Base-by-base conservation (phyloP, 2,113 vertebrate genomes). In the Cyrtonyx montezumae region DNA sequence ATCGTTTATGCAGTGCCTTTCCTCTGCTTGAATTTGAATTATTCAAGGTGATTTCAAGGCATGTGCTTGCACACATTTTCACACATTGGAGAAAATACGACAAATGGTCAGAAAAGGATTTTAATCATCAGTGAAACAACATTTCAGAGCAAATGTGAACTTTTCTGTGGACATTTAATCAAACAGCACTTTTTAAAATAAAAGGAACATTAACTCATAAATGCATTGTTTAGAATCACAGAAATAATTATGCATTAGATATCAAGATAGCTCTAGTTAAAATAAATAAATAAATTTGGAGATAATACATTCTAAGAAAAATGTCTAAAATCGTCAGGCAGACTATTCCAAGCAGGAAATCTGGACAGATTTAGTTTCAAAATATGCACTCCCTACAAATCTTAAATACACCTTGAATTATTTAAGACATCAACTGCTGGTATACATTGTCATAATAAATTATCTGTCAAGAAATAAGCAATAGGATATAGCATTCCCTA, bases 1-100 rank as follows among this genome's bases (percentile, higher is more conserved):
- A 89, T 26, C 6, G 2, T 85, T 78, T 68, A 61, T 51, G 62
- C 81, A 87, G 90, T 46, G 18, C 65, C 61, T 84, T 70, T 26
- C 66, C 70, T 76, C 74, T 74, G 79, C 13, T 48, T 30, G 5
- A 71, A 61, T 79, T 34, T 71, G 49, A 83, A 89, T 62, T 88
- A 89, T 76, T 86, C 62, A 79, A 79, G 42, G 62, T 89, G 77
- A 94, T 93, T 91, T 77, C 43, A 85, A 94, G 66, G 40, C 68
- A 86, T 0, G 1, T 55, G 43, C n/a, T 68, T 36, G 63, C 58
- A 69, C 12, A 26, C 7, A 55, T 66, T 62, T 46, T n/a, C 43
- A 67, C 0, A 4, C 22, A 73, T 22, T 32, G 13, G 21, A 91
- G 37, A 30, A 91, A 91, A 81, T 37, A 84, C 62, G 45, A 51